These are phyloP conservation scores for Congeria kusceri DNA, from an alignment of 2,888 invertebrate genomes.

Conservation along the genomic window DNA sequence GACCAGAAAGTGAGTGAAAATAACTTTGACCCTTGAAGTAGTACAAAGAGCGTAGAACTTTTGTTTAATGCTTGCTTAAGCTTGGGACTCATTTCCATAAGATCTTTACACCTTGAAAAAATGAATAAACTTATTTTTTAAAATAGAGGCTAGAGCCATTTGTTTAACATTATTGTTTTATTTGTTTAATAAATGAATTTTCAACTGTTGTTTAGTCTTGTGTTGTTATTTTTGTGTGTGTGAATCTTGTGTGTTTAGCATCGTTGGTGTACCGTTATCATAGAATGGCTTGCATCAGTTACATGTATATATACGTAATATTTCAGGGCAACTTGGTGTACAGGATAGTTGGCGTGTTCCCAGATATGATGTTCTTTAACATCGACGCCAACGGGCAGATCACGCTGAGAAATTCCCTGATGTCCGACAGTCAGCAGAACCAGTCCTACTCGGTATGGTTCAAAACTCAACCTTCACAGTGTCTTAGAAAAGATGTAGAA, in stretches of 20 bases:
- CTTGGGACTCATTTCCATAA: too few relatives aligned
- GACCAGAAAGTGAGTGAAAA: slow-evolving; percentile 65
- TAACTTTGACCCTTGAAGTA: too few relatives aligned
- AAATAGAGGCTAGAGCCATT: too few relatives aligned
- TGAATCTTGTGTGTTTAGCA: neutral
- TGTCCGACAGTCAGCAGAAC: slow-evolving; percentile 57
- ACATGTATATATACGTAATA: neutral
- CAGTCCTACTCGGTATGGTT: slow-evolving; percentile 64
- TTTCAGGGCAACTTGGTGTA: slow-evolving; percentile 69
- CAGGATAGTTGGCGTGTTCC: slow-evolving; percentile 62
- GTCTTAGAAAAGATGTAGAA: too few relatives aligned
- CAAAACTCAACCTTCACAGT: too few relatives aligned
- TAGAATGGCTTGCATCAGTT: neutral
- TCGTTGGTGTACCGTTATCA: neutral
- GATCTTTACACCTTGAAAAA: too few relatives aligned
- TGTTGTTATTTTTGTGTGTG: too few relatives aligned
- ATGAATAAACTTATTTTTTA: too few relatives aligned
- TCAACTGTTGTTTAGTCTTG: too few relatives aligned
- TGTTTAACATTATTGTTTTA: neutral
- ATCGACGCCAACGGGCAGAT: slow-evolving; percentile 64
- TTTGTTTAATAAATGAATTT: neutral
- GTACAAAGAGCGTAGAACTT: too few relatives aligned
- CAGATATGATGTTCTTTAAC: slow-evolving; percentile 68
- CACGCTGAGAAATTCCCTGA: slow-evolving; percentile 51
- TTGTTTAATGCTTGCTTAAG: too few relatives aligned